Evolutionary conservation across 2,113 vertebrate genomes (phyloP).

Genomic region (Nematolebias whitei): DNA sequence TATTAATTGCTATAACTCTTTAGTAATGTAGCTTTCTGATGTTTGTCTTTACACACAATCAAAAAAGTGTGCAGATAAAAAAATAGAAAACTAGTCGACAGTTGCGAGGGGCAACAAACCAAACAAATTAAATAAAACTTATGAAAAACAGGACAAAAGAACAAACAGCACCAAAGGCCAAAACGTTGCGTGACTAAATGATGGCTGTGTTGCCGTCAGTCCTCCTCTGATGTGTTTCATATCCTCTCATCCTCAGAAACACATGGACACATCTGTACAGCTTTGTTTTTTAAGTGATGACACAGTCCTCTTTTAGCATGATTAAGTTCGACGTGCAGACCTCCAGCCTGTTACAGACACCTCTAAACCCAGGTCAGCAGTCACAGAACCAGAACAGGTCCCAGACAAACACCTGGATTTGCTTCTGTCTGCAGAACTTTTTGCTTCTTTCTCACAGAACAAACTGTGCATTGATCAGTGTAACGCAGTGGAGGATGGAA

Average conservation of each 20-base stretch:
- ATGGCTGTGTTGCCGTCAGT: conserved; percentile 6
- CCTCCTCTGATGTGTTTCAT: conserved; percentile 47
- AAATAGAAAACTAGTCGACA: not conserved
- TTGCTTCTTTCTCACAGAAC: conserved; percentile 25
- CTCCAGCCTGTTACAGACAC: conserved; percentile 23
- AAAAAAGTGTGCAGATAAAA: not conserved
- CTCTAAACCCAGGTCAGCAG: conserved; percentile 32
- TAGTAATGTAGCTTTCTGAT: not conserved
- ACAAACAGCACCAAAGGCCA: conserved; percentile 38
- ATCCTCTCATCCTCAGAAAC: conserved; percentile 32
- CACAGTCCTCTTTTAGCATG: conserved; percentile 14
- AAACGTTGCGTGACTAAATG: conserved; percentile 25
- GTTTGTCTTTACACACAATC: not conserved
- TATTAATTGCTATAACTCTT: conserved; percentile 2
- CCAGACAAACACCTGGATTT: conserved; percentile 58
- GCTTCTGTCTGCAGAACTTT: conserved; percentile 44
- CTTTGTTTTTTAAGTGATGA: conserved; percentile 30
- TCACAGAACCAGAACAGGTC: conserved; percentile 31
- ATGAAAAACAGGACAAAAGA: conserved; percentile 49
- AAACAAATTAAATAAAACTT: not conserved
- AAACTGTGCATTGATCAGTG: conserved; percentile 63
- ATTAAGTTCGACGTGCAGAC: conserved; percentile 1
- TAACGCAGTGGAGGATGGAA: too few relatives aligned
- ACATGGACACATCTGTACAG: conserved; percentile 19
- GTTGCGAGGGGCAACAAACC: not conserved